Base-by-base conservation (phyloP, 2,888 invertebrate genomes). In the Pammene fasciana region DNA sequence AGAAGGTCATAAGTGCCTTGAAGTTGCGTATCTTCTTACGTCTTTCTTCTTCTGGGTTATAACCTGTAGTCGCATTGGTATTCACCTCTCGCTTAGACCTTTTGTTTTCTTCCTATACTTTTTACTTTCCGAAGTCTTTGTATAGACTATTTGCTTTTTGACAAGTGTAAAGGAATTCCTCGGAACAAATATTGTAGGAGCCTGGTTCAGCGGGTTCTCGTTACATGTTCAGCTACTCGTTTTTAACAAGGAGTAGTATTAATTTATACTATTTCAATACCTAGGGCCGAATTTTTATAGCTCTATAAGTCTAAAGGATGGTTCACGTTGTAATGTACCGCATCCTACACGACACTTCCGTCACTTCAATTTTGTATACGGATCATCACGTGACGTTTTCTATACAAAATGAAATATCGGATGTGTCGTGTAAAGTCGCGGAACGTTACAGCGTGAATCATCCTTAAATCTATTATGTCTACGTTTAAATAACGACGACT, bases 121-220 rank as follows among this genome's bases (percentile, higher is more conserved):
- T 87, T 85, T 82, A 83, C 80, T 81, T 81, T 82, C 76, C 80
- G 74, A 79, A 76, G 76, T 84, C 87, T 86, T 88, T 88, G 88
- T 87, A 81, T 79, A 77, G 83, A 82, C 83, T 90, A 84, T 91
- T 91, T 91, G 87, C 85, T 89, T 85, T 90, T 83, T 84, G 88
- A 88, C 89, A 88, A 88, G 89, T 89, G 88, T 83, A 77, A 74
- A 74, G 85, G 87, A 85, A 87, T 88, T 82, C 84, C 78, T 79
- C 76, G 84, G 82, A 82, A 86, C 87, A 88, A 89, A 88, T 82
- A 87, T 83, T 79, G 80, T 72, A 79, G 86, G 85, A 82, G 85
- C 76, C 64, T 66, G 70, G 78, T 83, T 84, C 77, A 76, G 75
- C 65, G 65, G 36, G 46, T n/a, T 45, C 59, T 46, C 10, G 54